A percentile compares a stretch with the other conserved stretches of the same genome.
phyloP scores from a whole-genome alignment of 1,140 invertebrate genomes.

The Drosophila kurseongensis region DNA sequence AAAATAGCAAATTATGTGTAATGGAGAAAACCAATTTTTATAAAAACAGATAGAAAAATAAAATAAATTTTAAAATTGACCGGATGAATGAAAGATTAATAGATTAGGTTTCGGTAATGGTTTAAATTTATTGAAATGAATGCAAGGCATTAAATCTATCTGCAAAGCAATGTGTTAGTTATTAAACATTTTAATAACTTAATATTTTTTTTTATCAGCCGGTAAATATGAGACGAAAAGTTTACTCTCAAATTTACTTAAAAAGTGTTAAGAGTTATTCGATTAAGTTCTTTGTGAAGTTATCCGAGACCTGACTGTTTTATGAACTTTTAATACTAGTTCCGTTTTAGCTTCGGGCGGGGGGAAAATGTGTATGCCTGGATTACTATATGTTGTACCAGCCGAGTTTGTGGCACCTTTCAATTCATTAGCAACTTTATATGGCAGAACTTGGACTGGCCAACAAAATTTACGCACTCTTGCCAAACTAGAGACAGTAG shows the following conservation, averaged over 20 bases:
- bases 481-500: slow-evolving; percentile 36
- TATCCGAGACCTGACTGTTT: slow-evolving; percentile 10
- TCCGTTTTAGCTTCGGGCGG: slow-evolving; percentile 9
- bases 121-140: neutral
- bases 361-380: neutral
- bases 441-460: slow-evolving; percentile 40
- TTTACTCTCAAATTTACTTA: neutral
- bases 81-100: neutral
- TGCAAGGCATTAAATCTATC: too few relatives aligned
- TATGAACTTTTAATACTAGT: slow-evolving; percentile 45
- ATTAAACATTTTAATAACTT: too few relatives aligned
- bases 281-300: slow-evolving; percentile 33
- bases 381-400: slow-evolving; percentile 20
- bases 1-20: neutral
- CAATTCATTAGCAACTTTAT: slow-evolving; percentile 78
- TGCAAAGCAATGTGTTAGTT: too few relatives aligned
- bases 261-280: slow-evolving; percentile 1
- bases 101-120: too few relatives aligned
- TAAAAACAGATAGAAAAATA: neutral
- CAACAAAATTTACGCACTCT: slow-evolving; percentile 51
- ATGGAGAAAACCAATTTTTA: neutral
- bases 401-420: slow-evolving; percentile 49
- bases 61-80: neutral
- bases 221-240: too few relatives aligned
- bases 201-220: too few relatives aligned